Conservation (phyloP, 2,797 vertebrate genomes). For the Chlorospingus flavigularis region DNA sequence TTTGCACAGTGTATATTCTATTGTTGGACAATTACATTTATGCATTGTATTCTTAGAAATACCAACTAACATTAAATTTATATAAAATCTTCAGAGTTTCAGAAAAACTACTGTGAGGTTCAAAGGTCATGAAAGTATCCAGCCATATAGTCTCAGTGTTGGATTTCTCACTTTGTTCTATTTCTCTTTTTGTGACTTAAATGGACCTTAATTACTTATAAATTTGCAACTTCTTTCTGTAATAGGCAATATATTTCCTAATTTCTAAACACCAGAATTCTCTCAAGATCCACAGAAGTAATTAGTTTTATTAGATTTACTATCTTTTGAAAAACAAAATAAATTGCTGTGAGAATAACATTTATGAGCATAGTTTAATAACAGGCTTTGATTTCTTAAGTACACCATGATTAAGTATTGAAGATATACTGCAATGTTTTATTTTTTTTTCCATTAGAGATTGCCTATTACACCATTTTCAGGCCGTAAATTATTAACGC, state of each 20-base stretch:
- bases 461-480: slow-evolving; percentile 38
- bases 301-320: neutral
- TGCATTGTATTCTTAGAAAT: neutral
- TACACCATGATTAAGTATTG: slow-evolving; percentile 19
- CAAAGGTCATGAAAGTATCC: neutral
- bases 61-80: neutral
- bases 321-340: neutral
- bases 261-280: neutral
- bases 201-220: neutral
- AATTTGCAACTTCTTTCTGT: neutral
- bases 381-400: slow-evolving; percentile 42
- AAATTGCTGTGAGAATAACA: neutral
- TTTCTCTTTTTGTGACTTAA: neutral
- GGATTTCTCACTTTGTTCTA: neutral
- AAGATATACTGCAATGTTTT: slow-evolving; percentile 15
- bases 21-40: neutral
- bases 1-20: neutral
- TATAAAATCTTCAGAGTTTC: neutral
- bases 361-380: neutral
- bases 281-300: neutral
- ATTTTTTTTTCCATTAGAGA: slow-evolving; percentile 29
- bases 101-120: neutral
- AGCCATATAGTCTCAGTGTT: neutral
- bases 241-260: neutral
- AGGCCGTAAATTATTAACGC: slow-evolving; percentile 58